A percentile compares a stretch with the other conserved stretches of the same genome.
Evolutionary conservation across 2,113 vertebrate species (phyloP).

Genomic region (human (Homo sapiens)): DNA sequence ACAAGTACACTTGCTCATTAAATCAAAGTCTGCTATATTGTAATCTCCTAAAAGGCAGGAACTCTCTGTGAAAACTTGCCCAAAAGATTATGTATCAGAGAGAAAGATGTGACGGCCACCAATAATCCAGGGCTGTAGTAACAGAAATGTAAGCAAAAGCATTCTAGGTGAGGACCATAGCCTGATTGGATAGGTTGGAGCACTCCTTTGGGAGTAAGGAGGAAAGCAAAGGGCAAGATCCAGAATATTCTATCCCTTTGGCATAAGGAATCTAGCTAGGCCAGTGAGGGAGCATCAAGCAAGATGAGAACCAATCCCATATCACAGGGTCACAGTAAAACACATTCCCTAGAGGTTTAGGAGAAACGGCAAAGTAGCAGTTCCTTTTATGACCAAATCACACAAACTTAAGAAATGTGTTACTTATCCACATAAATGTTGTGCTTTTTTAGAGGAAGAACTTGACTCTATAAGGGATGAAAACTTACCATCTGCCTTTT

Average conservation of each 20-base stretch:
- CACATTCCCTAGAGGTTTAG: slow-evolving; percentile 4
- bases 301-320: slow-evolving; percentile 13
- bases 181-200: neutral
- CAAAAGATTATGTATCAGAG: slow-evolving; percentile 11
- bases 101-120: neutral
- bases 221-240: slow-evolving; percentile 39
- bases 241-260: neutral
- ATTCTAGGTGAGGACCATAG: neutral
- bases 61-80: neutral
- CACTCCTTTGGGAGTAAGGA: neutral
- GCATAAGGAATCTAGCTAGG: neutral
- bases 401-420: slow-evolving; percentile 18
- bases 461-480: neutral
- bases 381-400: slow-evolving; percentile 14
- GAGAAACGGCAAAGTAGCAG: neutral
- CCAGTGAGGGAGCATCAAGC: neutral
- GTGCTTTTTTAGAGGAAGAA: slow-evolving; percentile 48
- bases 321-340: slow-evolving; percentile 2
- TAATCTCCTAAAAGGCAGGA: slow-evolving; percentile 28
- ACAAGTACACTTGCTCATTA: neutral
- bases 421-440: slow-evolving; percentile 21
- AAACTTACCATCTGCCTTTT: slow-evolving; percentile 98
- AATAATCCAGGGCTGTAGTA: neutral
- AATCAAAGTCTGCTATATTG: neutral
- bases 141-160: neutral